Evolutionary conservation across 2,113 vertebrate genomes (phyloP).

Genomic region (Gnathonemus longibarbis): DNA sequence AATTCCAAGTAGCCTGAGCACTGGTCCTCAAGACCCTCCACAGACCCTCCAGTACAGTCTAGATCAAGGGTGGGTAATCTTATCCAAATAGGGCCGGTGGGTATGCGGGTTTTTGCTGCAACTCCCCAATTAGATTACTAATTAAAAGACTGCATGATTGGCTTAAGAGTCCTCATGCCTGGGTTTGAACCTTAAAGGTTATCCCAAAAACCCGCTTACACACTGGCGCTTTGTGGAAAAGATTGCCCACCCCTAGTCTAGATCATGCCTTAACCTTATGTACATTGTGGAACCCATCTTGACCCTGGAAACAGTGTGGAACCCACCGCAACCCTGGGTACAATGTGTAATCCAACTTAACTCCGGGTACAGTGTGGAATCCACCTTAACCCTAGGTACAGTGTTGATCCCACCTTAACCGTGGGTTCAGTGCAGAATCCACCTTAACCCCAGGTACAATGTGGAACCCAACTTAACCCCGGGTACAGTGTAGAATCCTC

Average conservation of each 20-base stretch:
- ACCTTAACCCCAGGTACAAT: neutral
- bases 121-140: neutral
- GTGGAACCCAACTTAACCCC: no score
- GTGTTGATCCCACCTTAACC: neutral
- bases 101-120: neutral
- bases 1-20: neutral
- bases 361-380: neutral
- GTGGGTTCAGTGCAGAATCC: neutral
- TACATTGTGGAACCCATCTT: neutral
- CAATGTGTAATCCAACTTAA: neutral
- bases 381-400: neutral
- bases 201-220: neutral
- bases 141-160: neutral
- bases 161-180: neutral
- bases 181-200: neutral
- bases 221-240: neutral
- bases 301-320: neutral
- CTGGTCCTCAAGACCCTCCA: neutral
- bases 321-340: neutral
- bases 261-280: neutral
- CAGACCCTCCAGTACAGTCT: neutral
- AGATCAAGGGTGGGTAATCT: neutral
- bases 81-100: neutral
- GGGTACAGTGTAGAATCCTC: neutral
- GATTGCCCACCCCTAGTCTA: neutral